Conservation (phyloP, 2,797 vertebrate genomes). For the Platalea minor region DNA sequence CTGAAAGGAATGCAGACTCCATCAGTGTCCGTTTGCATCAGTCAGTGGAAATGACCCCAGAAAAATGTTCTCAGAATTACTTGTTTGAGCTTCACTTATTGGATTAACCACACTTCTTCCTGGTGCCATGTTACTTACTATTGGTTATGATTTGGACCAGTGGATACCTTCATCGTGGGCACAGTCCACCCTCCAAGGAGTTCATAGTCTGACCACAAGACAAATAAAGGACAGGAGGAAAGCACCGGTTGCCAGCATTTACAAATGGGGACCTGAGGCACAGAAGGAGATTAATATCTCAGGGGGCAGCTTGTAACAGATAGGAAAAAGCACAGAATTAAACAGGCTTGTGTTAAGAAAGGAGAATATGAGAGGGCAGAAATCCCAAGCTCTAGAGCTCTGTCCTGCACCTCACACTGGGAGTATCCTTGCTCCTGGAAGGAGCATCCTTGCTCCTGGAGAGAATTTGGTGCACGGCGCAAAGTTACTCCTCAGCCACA, state of each 20-base stretch:
- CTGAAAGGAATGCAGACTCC: slow-evolving; percentile 51
- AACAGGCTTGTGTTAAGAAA: background rate
- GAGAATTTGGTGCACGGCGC: background rate
- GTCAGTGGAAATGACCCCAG: slow-evolving; percentile 49
- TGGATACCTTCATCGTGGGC: background rate
- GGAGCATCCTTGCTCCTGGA: background rate
- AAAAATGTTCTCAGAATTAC: slow-evolving; percentile 11
- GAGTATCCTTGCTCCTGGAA: background rate
- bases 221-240: background rate
- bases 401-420: background rate
- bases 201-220: background rate
- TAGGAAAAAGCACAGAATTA: background rate
- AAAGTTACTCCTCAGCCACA: background rate
- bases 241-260: background rate
- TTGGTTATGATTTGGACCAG: background rate
- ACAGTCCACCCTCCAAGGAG: background rate
- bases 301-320: background rate
- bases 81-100: background rate
- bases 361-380: background rate
- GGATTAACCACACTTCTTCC: slow-evolving; percentile 1
- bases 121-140: background rate
- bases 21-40: slow-evolving; percentile 46
- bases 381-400: background rate
- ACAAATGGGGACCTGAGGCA: background rate
- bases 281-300: background rate